Conservation (phyloP, 2,113 vertebrate genomes). For the Siniperca knerii region DNA sequence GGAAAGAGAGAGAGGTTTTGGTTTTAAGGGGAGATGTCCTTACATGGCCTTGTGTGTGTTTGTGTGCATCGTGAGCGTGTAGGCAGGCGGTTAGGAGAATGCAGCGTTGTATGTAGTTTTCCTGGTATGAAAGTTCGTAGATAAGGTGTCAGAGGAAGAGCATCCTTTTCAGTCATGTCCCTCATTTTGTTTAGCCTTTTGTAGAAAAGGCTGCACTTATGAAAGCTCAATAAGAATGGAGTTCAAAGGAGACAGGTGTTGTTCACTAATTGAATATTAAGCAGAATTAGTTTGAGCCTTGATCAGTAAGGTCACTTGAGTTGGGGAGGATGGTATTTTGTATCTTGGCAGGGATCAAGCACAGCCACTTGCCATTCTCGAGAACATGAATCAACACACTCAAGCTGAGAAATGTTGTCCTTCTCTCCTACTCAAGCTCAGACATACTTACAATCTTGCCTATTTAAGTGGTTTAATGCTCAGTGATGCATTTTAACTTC, state of each 20-base stretch:
- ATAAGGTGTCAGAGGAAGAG: slow-evolving; percentile 21
- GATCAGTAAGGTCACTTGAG: slow-evolving; percentile 22
- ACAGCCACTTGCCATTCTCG: neutral
- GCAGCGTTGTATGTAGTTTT: slow-evolving; percentile 31
- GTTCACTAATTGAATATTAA: neutral
- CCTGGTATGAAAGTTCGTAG: slow-evolving; percentile 44
- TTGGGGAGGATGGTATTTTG: slow-evolving; percentile 7
- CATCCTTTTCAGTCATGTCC: slow-evolving; percentile 27
- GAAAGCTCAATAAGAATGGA: neutral
- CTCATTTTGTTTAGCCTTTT: slow-evolving; percentile 4
- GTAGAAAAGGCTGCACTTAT: neutral
- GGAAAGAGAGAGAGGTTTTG: slow-evolving; percentile 55
- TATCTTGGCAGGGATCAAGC: slow-evolving; percentile 20
- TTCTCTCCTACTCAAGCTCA: neutral
- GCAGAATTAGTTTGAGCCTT: slow-evolving; percentile 6
- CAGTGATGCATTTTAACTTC: neutral
- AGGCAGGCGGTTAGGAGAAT: slow-evolving; percentile 21
- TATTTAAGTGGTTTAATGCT: neutral
- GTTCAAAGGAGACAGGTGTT: neutral
- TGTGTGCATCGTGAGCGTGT: slow-evolving; percentile 33
- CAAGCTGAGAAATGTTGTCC: neutral
- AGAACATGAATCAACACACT: slow-evolving; percentile 10
- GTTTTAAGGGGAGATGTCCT: slow-evolving; percentile 75
- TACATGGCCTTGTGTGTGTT: slow-evolving; percentile 76
- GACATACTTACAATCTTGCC: neutral